Percentiles rank a stretch among this genome's conserved stretches.
Evolutionary conservation across 2,888 invertebrate genomes (phyloP).

Genomic region (Leptinotarsa haldemani): DNA sequence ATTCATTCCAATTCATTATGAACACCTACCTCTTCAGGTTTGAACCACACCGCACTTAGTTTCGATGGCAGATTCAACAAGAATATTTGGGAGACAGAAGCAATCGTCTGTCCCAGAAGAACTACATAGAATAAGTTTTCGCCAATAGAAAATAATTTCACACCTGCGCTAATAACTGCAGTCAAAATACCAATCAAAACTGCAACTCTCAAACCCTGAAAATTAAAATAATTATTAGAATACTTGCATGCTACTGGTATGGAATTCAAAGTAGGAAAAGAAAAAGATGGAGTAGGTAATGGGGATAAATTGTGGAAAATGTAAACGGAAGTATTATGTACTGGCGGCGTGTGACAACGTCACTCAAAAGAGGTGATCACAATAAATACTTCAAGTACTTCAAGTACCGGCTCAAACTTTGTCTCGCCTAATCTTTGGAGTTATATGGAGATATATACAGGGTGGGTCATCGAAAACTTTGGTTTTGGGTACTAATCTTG

Average conservation of each 20-base stretch:
- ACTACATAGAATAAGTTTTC: constrained; percentile 87
- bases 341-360: too few relatives aligned
- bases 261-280: background rate
- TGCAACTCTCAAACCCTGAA: constrained; percentile 84
- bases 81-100: constrained; percentile 90
- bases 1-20: too few relatives aligned
- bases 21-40: constrained; percentile 87
- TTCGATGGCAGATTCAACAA: constrained; percentile 90
- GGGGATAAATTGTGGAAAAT: too few relatives aligned
- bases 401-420: too few relatives aligned
- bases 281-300: background rate
- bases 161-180: constrained; percentile 88
- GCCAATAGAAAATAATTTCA: constrained; percentile 86
- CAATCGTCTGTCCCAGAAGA: constrained; percentile 88
- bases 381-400: too few relatives aligned
- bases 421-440: too few relatives aligned
- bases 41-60: constrained; percentile 97
- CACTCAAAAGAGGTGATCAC: too few relatives aligned
- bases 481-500: too few relatives aligned
- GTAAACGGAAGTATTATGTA: too few relatives aligned
- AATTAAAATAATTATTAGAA: background rate
- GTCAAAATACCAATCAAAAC: constrained; percentile 84
- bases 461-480: too few relatives aligned
- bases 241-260: background rate
- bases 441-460: too few relatives aligned